Conservation (phyloP, 2,888 invertebrate genomes). For the Luperina testacea region DNA sequence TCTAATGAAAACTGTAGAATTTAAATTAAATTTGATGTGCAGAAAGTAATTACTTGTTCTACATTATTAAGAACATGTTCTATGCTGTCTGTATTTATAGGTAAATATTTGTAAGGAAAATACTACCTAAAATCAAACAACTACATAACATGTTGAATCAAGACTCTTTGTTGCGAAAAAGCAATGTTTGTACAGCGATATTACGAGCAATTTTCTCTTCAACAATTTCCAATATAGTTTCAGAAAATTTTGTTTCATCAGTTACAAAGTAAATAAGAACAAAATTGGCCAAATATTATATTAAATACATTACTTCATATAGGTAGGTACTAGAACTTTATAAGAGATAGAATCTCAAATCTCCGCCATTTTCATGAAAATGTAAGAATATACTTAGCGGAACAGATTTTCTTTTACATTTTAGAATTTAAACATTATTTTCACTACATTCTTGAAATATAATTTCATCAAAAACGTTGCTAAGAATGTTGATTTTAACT, state of each 20-base stretch:
- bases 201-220: conserved; percentile 5
- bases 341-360: neutral
- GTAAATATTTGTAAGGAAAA: neutral
- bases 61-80: no score
- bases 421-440: conserved; percentile 32
- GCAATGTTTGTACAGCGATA: conserved; percentile 9
- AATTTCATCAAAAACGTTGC: conserved; percentile 41
- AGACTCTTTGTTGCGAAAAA: conserved; percentile 6
- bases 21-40: no score
- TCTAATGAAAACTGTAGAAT: neutral
- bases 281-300: conserved; percentile 17
- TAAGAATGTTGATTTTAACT: conserved; percentile 52
- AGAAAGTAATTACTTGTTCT: no score
- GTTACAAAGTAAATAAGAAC: conserved; percentile 27
- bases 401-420: conserved; percentile 19
- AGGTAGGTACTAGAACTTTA: neutral
- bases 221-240: conserved; percentile 36
- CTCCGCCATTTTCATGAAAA: conserved; percentile 7
- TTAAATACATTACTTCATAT: conserved; percentile 10
- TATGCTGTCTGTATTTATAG: neutral
- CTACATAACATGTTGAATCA: neutral
- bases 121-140: neutral
- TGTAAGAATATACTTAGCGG: neutral
- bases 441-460: conserved; percentile 44
- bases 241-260: conserved; percentile 27